Evolutionary conservation across 2,797 vertebrate species (phyloP).

Genomic region (Falco biarmicus): DNA sequence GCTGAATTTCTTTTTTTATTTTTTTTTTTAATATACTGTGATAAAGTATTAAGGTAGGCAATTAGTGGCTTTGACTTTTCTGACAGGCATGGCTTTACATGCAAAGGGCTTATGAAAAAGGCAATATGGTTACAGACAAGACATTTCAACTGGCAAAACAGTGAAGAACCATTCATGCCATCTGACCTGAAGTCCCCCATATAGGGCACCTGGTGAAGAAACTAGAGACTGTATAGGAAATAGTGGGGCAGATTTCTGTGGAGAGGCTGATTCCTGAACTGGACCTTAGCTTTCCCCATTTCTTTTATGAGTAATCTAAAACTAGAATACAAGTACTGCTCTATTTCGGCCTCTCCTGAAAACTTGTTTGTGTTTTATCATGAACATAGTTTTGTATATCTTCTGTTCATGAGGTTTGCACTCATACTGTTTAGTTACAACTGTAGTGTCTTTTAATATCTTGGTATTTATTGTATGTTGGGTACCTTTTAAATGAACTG

Average conservation of each 20-base stretch:
- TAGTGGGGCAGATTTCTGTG: not conserved
- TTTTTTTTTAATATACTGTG: not conserved
- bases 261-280: not conserved
- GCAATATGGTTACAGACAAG: not conserved
- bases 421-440: not conserved
- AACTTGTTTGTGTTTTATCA: not conserved
- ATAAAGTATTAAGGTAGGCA: not conserved
- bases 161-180: accelerated
- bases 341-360: not conserved
- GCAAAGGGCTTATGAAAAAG: not conserved
- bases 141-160: not conserved
- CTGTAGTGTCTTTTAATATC: not conserved
- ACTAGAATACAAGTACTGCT: not conserved
- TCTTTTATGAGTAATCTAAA: not conserved
- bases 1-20: not conserved
- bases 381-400: accelerated
- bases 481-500: not conserved
- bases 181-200: not conserved
- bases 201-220: not conserved
- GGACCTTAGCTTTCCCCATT: not conserved
- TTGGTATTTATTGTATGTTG: not conserved
- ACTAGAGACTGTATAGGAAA: not conserved
- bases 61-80: not conserved
- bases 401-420: not conserved
- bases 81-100: accelerated